Percentiles rank a stretch among this genome's conserved stretches.
Evolutionary conservation across 2,113 vertebrate species (phyloP).

Genomic region (Stomatorhinus ivindoensis): DNA sequence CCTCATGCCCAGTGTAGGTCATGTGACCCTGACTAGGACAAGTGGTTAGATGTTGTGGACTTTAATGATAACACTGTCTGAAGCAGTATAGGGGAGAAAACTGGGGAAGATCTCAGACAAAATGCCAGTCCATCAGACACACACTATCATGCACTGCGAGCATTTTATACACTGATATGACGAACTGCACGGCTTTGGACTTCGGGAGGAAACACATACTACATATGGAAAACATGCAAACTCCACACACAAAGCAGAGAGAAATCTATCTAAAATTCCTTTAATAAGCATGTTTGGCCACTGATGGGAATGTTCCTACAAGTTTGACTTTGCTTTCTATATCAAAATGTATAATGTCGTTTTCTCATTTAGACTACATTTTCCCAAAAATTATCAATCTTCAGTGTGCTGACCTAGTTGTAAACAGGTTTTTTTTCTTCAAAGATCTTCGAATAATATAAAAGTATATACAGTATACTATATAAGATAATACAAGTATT

Average conservation of each 20-base stretch:
- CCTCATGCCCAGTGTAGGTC: background rate
- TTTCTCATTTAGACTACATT: background rate
- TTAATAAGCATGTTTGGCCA: background rate
- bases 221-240: background rate
- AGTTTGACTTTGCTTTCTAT: background rate
- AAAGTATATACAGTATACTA: background rate
- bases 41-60: background rate
- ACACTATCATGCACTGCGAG: background rate
- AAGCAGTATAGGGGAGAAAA: background rate
- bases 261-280: background rate
- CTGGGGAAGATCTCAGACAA: background rate
- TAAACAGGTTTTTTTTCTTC: background rate
- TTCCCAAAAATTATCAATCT: background rate
- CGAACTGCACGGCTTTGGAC: background rate
- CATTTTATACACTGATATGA: background rate
- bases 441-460: background rate
- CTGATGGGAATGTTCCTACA: background rate
- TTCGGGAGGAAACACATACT: background rate
- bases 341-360: background rate
- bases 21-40: background rate
- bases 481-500: background rate
- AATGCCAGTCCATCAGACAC: background rate
- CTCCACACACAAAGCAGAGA: background rate
- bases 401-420: background rate
- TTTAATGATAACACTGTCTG: background rate